These are phyloP conservation scores for Phaethornis superciliosus DNA, from an alignment of 2,113 vertebrate genomes.

Conservation along the genomic window DNA sequence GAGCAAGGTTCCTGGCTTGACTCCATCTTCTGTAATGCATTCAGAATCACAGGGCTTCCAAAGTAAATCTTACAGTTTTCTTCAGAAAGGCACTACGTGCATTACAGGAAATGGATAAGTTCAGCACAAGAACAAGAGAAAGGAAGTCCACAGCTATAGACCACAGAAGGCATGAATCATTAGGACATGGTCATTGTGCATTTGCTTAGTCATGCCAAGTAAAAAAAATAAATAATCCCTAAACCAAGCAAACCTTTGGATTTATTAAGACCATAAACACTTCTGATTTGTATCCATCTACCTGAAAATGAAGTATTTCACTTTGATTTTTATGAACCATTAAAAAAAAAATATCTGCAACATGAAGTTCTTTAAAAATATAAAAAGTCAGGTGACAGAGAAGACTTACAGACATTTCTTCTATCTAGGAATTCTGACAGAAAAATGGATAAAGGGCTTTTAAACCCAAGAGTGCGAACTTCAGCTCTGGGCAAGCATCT, in stretches of 20 bases:
- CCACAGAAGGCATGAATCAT: not conserved
- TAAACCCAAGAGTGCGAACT: not conserved
- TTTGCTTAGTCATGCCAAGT: not conserved
- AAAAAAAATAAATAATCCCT: not conserved
- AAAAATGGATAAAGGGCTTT: not conserved
- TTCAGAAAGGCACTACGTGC: not conserved
- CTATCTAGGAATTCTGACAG: not conserved
- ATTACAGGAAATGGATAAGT: not conserved
- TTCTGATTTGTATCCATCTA: not conserved
- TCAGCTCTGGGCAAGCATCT: not conserved
- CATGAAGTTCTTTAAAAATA: not conserved
- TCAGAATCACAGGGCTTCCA: not conserved
- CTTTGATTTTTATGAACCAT: not conserved
- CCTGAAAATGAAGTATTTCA: not conserved
- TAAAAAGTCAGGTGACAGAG: not conserved
- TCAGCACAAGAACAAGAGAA: not conserved
- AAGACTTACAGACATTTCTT: not conserved
- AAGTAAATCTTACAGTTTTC: not conserved
- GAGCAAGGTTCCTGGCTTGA: slow-evolving; percentile 9
- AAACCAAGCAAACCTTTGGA: not conserved
- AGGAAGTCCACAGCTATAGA: not conserved
- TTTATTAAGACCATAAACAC: not conserved
- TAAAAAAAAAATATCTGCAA: not conserved
- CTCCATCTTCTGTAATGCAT: slow-evolving; percentile 3
- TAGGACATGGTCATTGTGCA: not conserved